phyloP scores from a whole-genome alignment of 92 coral and sea anemone genomes.

The Epizoanthus ramosus region DNA sequence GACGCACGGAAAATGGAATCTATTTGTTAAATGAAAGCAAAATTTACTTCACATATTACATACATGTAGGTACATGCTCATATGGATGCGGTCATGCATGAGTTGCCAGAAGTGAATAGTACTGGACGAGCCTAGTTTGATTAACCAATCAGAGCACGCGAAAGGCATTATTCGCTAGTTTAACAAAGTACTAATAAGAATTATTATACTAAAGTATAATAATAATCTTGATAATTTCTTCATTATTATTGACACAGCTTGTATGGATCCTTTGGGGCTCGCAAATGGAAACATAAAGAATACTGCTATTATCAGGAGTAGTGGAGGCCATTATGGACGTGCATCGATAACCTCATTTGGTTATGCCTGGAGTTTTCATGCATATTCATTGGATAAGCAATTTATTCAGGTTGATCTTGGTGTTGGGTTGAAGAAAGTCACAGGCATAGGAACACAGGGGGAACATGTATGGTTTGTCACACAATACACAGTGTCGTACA shows the following conservation, averaged over 20 bases:
- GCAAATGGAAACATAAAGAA: conserved; percentile 13
- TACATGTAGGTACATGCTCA: no score
- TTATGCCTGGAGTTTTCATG: not conserved
- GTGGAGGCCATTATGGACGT: not conserved
- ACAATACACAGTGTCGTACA: conserved; percentile 57
- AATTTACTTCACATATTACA: no score
- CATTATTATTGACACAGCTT: conserved; percentile 8
- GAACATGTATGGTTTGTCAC: not conserved
- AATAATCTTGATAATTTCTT: not conserved
- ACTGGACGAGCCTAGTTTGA: no score
- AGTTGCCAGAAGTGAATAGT: no score
- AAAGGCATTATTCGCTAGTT: no score
- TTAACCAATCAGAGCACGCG: no score
- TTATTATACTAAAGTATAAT: no score
- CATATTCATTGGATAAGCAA: not conserved
- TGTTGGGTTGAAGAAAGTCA: not conserved
- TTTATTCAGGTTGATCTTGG: conserved; percentile 41
- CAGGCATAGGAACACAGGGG: conserved; percentile 32
- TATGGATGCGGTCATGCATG: no score
- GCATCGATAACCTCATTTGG: not conserved
- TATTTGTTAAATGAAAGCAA: no score
- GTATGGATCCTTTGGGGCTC: conserved; percentile 20
- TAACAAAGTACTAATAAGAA: no score
- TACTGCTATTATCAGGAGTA: not conserved
- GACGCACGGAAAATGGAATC: no score